Conservation (phyloP, 1,140 invertebrate species). For the Palaemon carinicauda region DNA sequence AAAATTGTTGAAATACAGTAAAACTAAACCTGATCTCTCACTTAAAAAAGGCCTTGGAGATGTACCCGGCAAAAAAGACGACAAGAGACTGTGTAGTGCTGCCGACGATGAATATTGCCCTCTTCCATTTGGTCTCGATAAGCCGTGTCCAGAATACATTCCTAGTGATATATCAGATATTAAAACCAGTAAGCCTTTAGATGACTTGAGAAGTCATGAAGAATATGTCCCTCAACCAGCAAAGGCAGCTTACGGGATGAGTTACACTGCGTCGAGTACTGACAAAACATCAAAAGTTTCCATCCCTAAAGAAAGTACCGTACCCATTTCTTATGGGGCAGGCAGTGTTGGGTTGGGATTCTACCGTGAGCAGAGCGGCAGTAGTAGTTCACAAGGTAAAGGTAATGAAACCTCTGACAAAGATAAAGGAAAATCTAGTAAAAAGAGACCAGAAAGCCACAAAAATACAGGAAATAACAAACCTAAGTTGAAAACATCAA, state of each 20-base stretch:
- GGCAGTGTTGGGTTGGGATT: constrained; percentile 31
- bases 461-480: neutral
- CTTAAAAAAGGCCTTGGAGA: too few species aligned
- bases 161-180: constrained; percentile 33
- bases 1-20: too few species aligned
- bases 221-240: constrained; percentile 33
- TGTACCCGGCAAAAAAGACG: neutral
- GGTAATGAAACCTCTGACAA: neutral
- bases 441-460: neutral
- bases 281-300: neutral
- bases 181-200: neutral
- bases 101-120: constrained; percentile 2
- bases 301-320: neutral
- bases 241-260: neutral
- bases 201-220: neutral
- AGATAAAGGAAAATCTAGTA: neutral
- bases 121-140: constrained; percentile 25
- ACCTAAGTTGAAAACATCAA: neutral
- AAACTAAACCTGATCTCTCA: too few species aligned
- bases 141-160: constrained; percentile 40
- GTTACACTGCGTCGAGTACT: too few species aligned
- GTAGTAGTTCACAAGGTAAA: neutral
- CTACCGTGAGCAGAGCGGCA: constrained; percentile 33
- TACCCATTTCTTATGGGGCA: neutral
- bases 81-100: constrained; percentile 24